A percentile compares a stretch with the other conserved stretches of the same genome.
phyloP scores from a whole-genome alignment of 2,797 vertebrate genomes.

The Rachycentron canadum region DNA sequence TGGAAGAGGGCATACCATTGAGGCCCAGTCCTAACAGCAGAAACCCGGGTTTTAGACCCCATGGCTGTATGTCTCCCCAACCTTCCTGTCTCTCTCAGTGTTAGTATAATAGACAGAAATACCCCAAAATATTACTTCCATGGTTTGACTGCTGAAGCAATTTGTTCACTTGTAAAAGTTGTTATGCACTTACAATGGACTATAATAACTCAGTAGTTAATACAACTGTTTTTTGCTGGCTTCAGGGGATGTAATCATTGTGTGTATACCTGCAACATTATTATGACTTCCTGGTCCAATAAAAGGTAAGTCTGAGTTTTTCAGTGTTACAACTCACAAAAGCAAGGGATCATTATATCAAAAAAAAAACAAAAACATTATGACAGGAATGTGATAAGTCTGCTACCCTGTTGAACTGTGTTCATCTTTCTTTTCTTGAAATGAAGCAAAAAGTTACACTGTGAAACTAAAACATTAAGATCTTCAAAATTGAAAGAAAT shows the following conservation, averaged over 20 bases:
- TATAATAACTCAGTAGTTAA: background rate
- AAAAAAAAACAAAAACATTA: too few relatives aligned
- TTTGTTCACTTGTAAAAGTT: background rate
- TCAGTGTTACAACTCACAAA: background rate
- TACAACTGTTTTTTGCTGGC: background rate
- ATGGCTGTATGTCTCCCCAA: too few relatives aligned
- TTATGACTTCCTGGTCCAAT: constrained; percentile 14
- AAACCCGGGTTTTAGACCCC: too few relatives aligned
- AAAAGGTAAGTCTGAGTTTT: constrained; percentile 13
- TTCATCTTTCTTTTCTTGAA: background rate
- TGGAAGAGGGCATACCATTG: too few relatives aligned
- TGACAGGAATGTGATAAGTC: background rate
- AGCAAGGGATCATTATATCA: background rate
- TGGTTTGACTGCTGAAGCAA: background rate
- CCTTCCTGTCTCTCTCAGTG: too few relatives aligned
- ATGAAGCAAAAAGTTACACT: background rate
- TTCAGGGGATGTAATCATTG: background rate
- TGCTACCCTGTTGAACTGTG: background rate
- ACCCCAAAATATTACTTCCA: too few relatives aligned
- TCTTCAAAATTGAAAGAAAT: background rate
- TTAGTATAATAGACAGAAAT: too few relatives aligned
- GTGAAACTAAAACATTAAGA: background rate
- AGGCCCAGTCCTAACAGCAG: too few relatives aligned
- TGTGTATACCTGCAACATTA: background rate
- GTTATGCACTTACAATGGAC: background rate